Conservation (phyloP, 2,888 invertebrate species). For the Spodoptera exigua region DNA sequence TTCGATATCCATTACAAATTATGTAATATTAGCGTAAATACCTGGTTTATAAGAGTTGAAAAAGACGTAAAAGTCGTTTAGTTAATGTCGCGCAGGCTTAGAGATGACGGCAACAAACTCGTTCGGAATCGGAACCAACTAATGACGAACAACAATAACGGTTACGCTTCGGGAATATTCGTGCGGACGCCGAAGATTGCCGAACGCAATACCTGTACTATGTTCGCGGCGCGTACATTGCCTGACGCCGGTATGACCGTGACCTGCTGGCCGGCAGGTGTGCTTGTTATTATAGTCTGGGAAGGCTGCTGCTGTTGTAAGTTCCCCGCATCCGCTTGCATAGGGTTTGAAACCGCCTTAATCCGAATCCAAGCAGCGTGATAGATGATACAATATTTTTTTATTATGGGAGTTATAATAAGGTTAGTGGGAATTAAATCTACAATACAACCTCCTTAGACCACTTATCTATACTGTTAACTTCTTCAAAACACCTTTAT, state of each 20-base stretch:
- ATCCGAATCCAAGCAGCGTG: slow-evolving; percentile 71
- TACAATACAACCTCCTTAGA: no score
- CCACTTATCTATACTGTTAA: no score
- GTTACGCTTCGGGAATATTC: slow-evolving; percentile 62
- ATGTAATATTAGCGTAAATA: slow-evolving; percentile 2
- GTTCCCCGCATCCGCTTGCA: slow-evolving; percentile 78
- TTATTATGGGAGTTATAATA: slow-evolving; percentile 5
- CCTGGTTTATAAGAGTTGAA: slow-evolving; percentile 20
- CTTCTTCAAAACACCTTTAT: no score
- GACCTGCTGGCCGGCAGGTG: slow-evolving; percentile 94
- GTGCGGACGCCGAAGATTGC: slow-evolving; percentile 60
- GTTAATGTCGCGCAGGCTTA: slow-evolving; percentile 35
- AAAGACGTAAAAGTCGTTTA: slow-evolving; percentile 14
- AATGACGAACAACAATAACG: slow-evolving; percentile 53
- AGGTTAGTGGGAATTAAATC: not conserved
- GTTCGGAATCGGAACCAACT: slow-evolving; percentile 34
- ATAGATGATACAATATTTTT: slow-evolving; percentile 57
- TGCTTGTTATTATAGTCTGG: slow-evolving; percentile 92
- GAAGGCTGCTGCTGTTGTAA: slow-evolving; percentile 77
- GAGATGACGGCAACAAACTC: slow-evolving; percentile 41
- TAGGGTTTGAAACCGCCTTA: slow-evolving; percentile 85
- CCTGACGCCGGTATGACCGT: slow-evolving; percentile 93
- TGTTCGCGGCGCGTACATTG: slow-evolving; percentile 80
- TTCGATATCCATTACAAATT: no score
- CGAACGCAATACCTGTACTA: slow-evolving; percentile 78